Evolutionary conservation across 2,888 invertebrate species (phyloP), one percentile per base, ranked within the genome.

Genomic region (Fragum whitleyi): DNA sequence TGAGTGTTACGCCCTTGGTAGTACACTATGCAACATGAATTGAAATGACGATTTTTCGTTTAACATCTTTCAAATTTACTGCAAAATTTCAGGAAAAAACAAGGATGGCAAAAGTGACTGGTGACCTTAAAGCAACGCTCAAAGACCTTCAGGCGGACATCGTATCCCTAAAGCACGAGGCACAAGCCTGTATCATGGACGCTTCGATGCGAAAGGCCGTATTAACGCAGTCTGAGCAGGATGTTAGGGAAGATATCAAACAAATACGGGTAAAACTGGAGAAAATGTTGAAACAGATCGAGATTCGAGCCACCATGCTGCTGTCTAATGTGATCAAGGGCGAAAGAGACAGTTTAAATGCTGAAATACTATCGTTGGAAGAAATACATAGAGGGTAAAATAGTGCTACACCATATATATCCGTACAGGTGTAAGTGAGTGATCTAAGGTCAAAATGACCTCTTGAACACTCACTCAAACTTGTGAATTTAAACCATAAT

Each of bases 171-270:
- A 83, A 79, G 32, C 76, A 79, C 39, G 83, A 79, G 11, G 51
- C 65, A 7, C 76, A 79, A 55, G 51, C 53, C 2, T 74, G 76
- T 26, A 79, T 83, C 26, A 67, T 70, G 67, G 70, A 76, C 1
- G 79, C 79, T 11, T 83, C 83, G 23, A 70, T 83, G 74, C 51
- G 77, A 32, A 83, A 83, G 42, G 83, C 83, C 9, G 26, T 65
- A 9, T 69, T 83, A 1, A 65, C 67, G 7, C 70, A 76, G 9
- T 83, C 83, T 0, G 83, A 83, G 42, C 73, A 70, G 29, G 53
- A 73, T 26, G 74, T 83, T 5, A n/a, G 39, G 19, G 76, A 53
- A 7, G 76, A 71, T 23, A 61, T 70, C 0, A 36, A 39, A 19
- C 53, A 57, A 42, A 65, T 83, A 9, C 65, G 59, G 16, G 26